Evolutionary conservation across 2,888 invertebrate genomes (phyloP).

Genomic region (Syritta pipiens): DNA sequence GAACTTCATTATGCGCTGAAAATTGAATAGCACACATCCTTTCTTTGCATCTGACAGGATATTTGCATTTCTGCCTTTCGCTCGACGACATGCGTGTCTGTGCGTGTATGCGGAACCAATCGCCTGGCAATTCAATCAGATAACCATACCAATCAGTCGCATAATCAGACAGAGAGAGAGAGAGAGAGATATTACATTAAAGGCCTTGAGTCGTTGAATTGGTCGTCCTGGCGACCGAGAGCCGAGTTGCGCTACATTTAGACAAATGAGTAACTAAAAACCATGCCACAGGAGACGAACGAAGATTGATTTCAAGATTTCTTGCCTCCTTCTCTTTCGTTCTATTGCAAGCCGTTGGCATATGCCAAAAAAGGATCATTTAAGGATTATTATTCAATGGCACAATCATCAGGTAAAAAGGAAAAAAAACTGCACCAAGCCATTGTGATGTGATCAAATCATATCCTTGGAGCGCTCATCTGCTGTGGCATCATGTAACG

Average conservation of each 20-base stretch:
- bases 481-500: constrained; percentile 47
- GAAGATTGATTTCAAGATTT: constrained; percentile 39
- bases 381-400: constrained; percentile 37
- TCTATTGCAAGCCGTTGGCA: constrained; percentile 38
- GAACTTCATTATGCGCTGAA: constrained; percentile 22
- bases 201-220: neutral
- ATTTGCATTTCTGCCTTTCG: constrained; percentile 48
- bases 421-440: no score
- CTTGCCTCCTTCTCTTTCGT: constrained; percentile 10
- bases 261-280: constrained; percentile 19
- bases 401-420: no score
- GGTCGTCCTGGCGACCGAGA: neutral
- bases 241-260: no score
- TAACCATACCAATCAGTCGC: no score
- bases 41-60: constrained; percentile 53
- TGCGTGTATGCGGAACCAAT: constrained; percentile 8
- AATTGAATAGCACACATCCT: constrained; percentile 16
- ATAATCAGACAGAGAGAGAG: no score
- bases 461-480: constrained; percentile 23
- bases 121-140: neutral
- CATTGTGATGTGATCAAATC: constrained; percentile 22
- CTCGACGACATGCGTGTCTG: neutral
- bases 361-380: constrained; percentile 46
- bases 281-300: neutral
- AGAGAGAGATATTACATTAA: no score